Evolutionary conservation across 2,888 invertebrate species (phyloP), one percentile per base, ranked within the genome.

Genomic region (Meteorus cinctellus): DNA sequence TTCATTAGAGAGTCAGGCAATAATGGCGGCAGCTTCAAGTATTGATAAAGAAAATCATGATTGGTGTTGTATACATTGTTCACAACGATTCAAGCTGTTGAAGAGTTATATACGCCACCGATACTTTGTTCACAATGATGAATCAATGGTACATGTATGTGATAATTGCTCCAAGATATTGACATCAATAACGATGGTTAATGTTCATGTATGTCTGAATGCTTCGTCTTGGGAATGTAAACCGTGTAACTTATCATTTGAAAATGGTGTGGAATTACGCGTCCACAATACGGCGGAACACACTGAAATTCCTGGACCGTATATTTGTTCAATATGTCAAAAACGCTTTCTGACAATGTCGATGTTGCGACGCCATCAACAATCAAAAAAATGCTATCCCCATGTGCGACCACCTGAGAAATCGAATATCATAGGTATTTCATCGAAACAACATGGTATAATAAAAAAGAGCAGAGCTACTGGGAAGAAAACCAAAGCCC

Each of bases 121-220:
- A 67, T 84, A 82, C 34, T 79, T 80, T 16, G 70, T 71, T 27
- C 84, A 84, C 45, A 75, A 79, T 10, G 84, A 84, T 51, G 82
- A 83, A 31, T 79, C 83, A 27, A 78, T 80, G 76, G 79, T 84
- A 12, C 84, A 84, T 69, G 78, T 84, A 62, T 84, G 84, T 34
- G 83, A 83, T 6, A 84, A 84, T 72, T 84, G 84, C 55, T 79
- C 75, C 19, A 82, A 82, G 79, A 76, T 83, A 27, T 63, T 84
- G 62, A 82, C 82, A 6, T 80, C 80, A 1, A 79, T 83, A 2
- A 77, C 81, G 10, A 82, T 80, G 82, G 83, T 84, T 0, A 84
- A 84, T 34, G 79, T 78, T 74, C 84, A 84, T 74, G 75, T 78
- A 6, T 84, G 84, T 31, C 72, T 74, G 0, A 82, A 81, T 48